Base-by-base conservation (phyloP, 2,888 invertebrate genomes). In the Acleris cristana region DNA sequence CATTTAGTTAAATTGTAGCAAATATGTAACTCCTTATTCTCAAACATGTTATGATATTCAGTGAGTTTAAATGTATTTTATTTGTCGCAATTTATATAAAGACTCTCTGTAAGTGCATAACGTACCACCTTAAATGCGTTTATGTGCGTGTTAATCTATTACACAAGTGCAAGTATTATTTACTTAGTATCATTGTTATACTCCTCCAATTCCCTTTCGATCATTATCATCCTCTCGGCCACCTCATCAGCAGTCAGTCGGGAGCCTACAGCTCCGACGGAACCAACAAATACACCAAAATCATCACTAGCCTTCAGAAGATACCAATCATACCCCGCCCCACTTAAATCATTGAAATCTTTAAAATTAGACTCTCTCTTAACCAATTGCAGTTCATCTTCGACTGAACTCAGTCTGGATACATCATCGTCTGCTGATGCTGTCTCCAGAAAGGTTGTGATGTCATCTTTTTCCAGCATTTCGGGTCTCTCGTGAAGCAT, bases 391-490 rank as follows among this genome's bases (percentile, higher is more conserved):
- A 26, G 40, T 55, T 49, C 60, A 26, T 51, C 51, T 40, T 44
- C 57, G 8, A 18, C 16, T 55, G 60, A 45, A 40, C 58, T 65
- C n/a, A 34, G 10, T 18, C 12, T 23, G 0, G 58, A 48, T 6
- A 40, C 18, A 14, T 56, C 58, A 8, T 63, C 58, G 10, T 26
- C 4, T 40, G 21, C 19, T 10, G 21, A 34, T 26, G 53, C 40
- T 6, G 30, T 19, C 21, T 66, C 66, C 18, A 56, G 75, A 51
- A 86, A 85, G 0, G 78, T 69, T 0, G 71, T 71, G 4, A 79
- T 58, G 30, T 87, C 82, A 40, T 85, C 74, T 34, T 70, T 81
- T 71, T 88, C 89, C 19, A 88, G 73, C 18, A 87, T 76, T 74
- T 86, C 82, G 2, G 87, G 86, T 61, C 75, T 81, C 6, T 82